A percentile compares a stretch with the other conserved stretches of the same genome.
Conservation (phyloP, 2,797 vertebrate genomes). For the Chelmon rostratus region DNA sequence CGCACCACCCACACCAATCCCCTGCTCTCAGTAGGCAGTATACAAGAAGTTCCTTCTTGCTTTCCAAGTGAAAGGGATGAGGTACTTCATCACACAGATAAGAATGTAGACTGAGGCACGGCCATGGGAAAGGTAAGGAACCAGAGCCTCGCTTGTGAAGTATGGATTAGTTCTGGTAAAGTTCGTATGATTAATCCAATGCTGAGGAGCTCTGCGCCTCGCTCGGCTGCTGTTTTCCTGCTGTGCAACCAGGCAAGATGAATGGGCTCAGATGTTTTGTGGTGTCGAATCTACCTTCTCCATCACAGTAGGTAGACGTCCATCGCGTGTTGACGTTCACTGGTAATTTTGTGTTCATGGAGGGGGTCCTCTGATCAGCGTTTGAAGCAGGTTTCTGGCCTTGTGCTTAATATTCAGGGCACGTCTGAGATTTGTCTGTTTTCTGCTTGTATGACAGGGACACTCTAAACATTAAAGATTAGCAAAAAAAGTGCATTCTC, state of each 20-base stretch:
- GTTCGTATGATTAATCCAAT: constrained; percentile 74
- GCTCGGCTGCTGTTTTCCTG: constrained; percentile 48
- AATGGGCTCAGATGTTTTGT: constrained; percentile 63
- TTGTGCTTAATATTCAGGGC: constrained; percentile 19
- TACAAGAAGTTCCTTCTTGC: constrained; percentile 44
- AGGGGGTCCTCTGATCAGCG: constrained; percentile 35
- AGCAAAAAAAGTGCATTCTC: not conserved
- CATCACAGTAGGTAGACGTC: constrained; percentile 57
- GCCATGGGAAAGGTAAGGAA: constrained; percentile 43
- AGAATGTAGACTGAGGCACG: constrained; percentile 53
- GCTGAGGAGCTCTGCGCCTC: constrained; percentile 25
- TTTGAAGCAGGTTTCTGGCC: constrained; percentile 23
- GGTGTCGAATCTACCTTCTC: constrained; percentile 47
- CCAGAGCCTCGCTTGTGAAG: constrained; percentile 53
- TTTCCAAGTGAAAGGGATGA: constrained; percentile 45
- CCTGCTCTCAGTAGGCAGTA: constrained; percentile 43
- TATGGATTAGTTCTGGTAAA: constrained; percentile 79
- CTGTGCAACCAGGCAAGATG: constrained; percentile 60
- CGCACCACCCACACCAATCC: constrained; percentile 5
- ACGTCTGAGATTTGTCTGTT: constrained; percentile 36
- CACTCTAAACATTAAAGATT: not conserved
- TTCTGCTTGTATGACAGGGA: constrained; percentile 27
- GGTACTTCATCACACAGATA: constrained; percentile 75
- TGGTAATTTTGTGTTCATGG: constrained; percentile 35
- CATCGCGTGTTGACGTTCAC: constrained; percentile 38